These are phyloP conservation scores for Tethea ocularis DNA, from an alignment of 2,888 invertebrate species.

Conservation along the genomic window DNA sequence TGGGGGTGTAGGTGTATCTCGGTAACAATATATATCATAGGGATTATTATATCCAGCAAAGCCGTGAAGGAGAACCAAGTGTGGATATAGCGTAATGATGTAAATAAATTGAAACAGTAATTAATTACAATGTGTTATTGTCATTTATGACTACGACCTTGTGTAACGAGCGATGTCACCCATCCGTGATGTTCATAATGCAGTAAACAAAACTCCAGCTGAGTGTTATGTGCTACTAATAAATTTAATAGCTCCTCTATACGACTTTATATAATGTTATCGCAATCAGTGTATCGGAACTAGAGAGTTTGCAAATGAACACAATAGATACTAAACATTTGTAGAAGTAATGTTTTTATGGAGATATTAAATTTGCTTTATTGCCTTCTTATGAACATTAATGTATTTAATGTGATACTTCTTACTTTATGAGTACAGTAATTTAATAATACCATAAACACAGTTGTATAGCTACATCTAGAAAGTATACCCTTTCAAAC, in stretches of 20 bases:
- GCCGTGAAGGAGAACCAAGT: background rate
- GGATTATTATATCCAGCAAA: background rate
- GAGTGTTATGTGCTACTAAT: conserved; percentile 10
- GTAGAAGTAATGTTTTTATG: background rate
- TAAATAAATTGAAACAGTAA: background rate
- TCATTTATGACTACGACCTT: conserved; percentile 31
- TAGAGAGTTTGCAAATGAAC: conserved; percentile 3
- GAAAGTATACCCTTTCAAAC: too few relatives aligned
- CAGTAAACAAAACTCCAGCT: conserved; percentile 19
- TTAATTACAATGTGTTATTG: background rate
- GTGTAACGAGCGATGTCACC: conserved; percentile 30
- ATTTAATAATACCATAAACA: too few relatives aligned
- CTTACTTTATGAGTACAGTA: too few relatives aligned
- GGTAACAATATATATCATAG: too few relatives aligned
- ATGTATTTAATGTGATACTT: too few relatives aligned
- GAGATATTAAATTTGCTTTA: background rate
- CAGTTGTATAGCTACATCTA: too few relatives aligned
- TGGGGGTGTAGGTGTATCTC: too few relatives aligned
- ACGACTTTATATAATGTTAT: conserved; percentile 14
- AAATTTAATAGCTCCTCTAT: too few relatives aligned
- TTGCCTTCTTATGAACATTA: too few relatives aligned
- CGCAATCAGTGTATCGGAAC: conserved; percentile 7
- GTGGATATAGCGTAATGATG: background rate
- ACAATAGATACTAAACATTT: background rate
- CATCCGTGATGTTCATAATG: conserved; percentile 44